Evolutionary conservation across 1,140 invertebrate genomes (phyloP).

Genomic region (Sweltsa coloradensis): DNA sequence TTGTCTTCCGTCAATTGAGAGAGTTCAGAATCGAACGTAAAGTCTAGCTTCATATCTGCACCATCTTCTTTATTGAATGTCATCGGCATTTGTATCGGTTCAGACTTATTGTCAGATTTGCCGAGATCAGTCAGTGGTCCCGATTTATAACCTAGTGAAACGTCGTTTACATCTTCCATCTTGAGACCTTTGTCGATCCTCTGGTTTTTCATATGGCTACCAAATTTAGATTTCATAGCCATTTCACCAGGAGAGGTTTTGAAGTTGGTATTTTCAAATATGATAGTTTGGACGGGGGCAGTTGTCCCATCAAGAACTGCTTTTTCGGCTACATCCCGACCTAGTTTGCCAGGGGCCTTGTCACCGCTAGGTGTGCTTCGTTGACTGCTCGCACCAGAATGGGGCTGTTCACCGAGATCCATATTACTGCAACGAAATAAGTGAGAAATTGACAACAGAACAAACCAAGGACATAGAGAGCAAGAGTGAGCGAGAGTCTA

Average conservation of each 20-base stretch:
- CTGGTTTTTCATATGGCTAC: constrained; percentile 30
- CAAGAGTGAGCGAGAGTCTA: too few relatives aligned
- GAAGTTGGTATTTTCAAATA: constrained; percentile 87
- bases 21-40: constrained; percentile 70
- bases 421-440: constrained; percentile 14
- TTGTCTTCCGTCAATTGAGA: constrained; percentile 68
- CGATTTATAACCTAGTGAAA: constrained; percentile 15
- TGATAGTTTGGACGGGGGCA: constrained; percentile 74
- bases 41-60: constrained; percentile 82
- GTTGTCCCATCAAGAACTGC: constrained; percentile 55
- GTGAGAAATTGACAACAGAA: neutral
- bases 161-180: constrained; percentile 31
- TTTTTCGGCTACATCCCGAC: constrained; percentile 31
- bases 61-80: constrained; percentile 56
- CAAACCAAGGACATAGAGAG: too few relatives aligned
- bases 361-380: constrained; percentile 37
- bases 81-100: constrained; percentile 45
- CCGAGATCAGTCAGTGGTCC: neutral
- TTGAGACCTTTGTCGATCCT: constrained; percentile 31
- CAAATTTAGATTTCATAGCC: constrained; percentile 34
- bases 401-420: constrained; percentile 18
- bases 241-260: constrained; percentile 45
- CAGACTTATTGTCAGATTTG: constrained; percentile 26
- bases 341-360: constrained; percentile 26
- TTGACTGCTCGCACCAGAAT: constrained; percentile 36